These are phyloP conservation scores for Acrobasis repandana DNA, from an alignment of 2,888 invertebrate species.

Conservation along the genomic window DNA sequence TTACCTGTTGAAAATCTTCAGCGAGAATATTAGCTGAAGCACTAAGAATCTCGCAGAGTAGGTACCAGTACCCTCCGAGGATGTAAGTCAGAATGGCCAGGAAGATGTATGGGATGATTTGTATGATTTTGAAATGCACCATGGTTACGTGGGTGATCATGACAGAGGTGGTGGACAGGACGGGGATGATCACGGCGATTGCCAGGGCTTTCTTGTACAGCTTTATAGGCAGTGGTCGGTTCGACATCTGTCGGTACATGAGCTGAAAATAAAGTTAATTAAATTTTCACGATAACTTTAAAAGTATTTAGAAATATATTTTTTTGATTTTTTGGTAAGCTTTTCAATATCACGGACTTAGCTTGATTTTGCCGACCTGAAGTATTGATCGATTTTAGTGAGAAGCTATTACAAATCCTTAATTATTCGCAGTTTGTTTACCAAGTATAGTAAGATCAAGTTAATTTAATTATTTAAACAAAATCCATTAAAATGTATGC, in stretches of 20 bases:
- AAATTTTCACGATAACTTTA: not conserved
- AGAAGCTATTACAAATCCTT: no score
- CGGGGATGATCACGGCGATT: conserved; percentile 83
- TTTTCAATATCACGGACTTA: not conserved
- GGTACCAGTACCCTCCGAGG: conserved; percentile 88
- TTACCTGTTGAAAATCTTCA: conserved; percentile 86
- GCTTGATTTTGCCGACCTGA: no score
- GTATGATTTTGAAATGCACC: conserved; percentile 85
- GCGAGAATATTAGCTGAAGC: conserved; percentile 85
- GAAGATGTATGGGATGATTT: conserved; percentile 87
- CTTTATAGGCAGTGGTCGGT: conserved; percentile 79
- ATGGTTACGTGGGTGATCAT: conserved; percentile 87
- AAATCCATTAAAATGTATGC: no score
- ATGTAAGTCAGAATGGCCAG: conserved; percentile 87
- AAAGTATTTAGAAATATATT: not conserved
- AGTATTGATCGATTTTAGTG: no score
- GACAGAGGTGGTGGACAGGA: conserved; percentile 85
- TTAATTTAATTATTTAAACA: no score
- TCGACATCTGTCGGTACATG: conserved; percentile 84
- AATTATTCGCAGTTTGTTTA: no score
- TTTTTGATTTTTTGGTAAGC: not conserved
- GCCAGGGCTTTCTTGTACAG: conserved; percentile 83
- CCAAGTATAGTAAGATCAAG: no score
- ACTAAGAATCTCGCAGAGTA: conserved; percentile 86
- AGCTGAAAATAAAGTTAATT: conserved; percentile 52